Evolutionary conservation across 2,888 invertebrate species (phyloP), one percentile per base, ranked within the genome.

Genomic region (Aleiodes leptofemur): DNA sequence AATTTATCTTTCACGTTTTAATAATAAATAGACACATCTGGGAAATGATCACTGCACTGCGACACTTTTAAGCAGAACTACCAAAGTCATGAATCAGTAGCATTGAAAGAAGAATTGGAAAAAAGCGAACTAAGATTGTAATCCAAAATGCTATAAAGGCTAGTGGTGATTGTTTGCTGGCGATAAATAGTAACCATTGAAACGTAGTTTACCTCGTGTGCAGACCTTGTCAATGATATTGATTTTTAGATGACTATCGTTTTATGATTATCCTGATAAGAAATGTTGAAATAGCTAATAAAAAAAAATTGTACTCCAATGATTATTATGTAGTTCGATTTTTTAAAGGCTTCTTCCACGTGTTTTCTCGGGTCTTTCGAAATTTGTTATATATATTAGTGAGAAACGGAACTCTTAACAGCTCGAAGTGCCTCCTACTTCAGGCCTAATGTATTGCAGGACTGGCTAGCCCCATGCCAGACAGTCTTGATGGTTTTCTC

Each of bases 391-490:
- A 9, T 43, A 43, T 43, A 7, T 43, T 43, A 5, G 0, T 3
- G 11, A 43, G 11, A 43, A 8, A 38, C 6, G 38, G 4, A 8
- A 38, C 38, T 43, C 43, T 43, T 38, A 31, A 34, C 31, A 13
- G 34, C 9, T 7, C 34, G 3, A 11, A 43, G n/a, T 31, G 55
- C 43, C 38, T n/a, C 9, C 43, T 23, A n/a, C 14, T 6, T 14
- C 9, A 16, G n/a, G 8, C 48, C 7, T 64, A 64, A 64, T 64
- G 64, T 13, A 13, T 8, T 14, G 48, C 48, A 38, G 43, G 7
- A 48, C 16, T 64, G 43, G 64, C 64, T 48, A 64, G 61, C 61
- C n/a, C 16, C 38, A 57, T 11, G 14, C 61, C 61, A 61, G 64
- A 64, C 64, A 64, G 43, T 38, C 64, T 64, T 16, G 43, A 16